These are phyloP conservation scores for Andrena dorsata DNA, from an alignment of 2,888 invertebrate genomes.

Conservation along the genomic window DNA sequence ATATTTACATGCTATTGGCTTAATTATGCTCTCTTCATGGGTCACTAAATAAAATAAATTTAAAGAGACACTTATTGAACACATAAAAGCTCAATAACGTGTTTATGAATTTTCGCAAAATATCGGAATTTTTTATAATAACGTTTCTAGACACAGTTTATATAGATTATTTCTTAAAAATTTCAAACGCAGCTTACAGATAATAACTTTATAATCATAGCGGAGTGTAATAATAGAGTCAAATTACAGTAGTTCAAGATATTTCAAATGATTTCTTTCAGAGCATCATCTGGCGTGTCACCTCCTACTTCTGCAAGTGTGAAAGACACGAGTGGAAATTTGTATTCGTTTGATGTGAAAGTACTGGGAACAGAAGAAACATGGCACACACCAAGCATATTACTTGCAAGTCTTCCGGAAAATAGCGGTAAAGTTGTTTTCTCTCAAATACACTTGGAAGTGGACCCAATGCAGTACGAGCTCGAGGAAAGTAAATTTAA, in stretches of 20 bases:
- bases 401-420: conserved; percentile 89
- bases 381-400: conserved; percentile 94
- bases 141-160: no score
- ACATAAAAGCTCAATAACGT: background rate
- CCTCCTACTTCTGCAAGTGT: conserved; percentile 80
- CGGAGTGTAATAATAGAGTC: background rate
- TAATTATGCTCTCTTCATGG: background rate
- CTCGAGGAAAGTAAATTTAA: conserved; percentile 87
- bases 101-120: background rate
- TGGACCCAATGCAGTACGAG: conserved; percentile 90
- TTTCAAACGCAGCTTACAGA: no score
- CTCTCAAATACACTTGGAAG: conserved; percentile 94
- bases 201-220: background rate
- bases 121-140: no score
- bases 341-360: conserved; percentile 91
- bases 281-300: conserved; percentile 58
- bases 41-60: background rate
- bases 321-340: conserved; percentile 85
- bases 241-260: background rate
- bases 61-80: background rate
- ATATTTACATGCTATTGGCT: background rate
- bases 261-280: conserved; percentile 39
- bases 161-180: no score
- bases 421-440: conserved; percentile 92
- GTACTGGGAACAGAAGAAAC: conserved; percentile 94